A percentile compares a stretch with the other conserved stretches of the same genome.
These are phyloP conservation scores for Hirtodrosophila alboralis DNA, from an alignment of 2,888 invertebrate genomes.

Conservation along the genomic window DNA sequence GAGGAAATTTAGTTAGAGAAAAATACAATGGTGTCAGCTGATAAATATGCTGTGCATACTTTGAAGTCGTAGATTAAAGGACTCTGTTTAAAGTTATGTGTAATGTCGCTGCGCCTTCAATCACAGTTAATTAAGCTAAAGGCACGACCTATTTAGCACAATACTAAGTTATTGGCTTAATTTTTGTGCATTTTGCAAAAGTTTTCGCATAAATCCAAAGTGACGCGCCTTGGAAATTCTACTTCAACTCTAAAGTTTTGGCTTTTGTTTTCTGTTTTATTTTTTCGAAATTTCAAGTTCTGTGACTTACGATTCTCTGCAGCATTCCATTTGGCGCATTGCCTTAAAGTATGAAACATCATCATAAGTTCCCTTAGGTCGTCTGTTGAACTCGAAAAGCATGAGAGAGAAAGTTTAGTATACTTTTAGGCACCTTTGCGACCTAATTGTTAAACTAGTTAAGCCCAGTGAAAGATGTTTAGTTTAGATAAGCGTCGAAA, in stretches of 20 bases:
- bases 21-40: slow-evolving; percentile 21
- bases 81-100: slow-evolving; percentile 10
- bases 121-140: slow-evolving; percentile 54
- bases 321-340: slow-evolving; percentile 56
- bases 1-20: slow-evolving; percentile 18
- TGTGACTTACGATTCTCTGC: slow-evolving; percentile 57
- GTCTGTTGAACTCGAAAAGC: background rate
- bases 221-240: slow-evolving; percentile 47
- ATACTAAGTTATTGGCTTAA: slow-evolving; percentile 30
- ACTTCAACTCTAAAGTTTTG: slow-evolving; percentile 18
- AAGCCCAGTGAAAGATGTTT: slow-evolving; percentile 32
- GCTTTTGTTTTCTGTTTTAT: slow-evolving; percentile 8
- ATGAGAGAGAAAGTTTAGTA: slow-evolving; percentile 1
- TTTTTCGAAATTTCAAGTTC: slow-evolving; percentile 14
- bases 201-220: slow-evolving; percentile 43
- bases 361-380: too few relatives aligned
- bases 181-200: slow-evolving; percentile 10
- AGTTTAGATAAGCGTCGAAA: slow-evolving; percentile 41
- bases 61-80: slow-evolving; percentile 1
- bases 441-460: slow-evolving; percentile 42
- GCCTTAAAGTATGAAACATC: slow-evolving; percentile 47
- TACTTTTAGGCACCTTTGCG: slow-evolving; percentile 26
- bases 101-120: slow-evolving; percentile 22
- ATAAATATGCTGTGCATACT: slow-evolving; percentile 30
- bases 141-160: slow-evolving; percentile 31